phyloP scores from a whole-genome alignment of 2,113 vertebrate species.

The Thamnophis sirtalis region DNA sequence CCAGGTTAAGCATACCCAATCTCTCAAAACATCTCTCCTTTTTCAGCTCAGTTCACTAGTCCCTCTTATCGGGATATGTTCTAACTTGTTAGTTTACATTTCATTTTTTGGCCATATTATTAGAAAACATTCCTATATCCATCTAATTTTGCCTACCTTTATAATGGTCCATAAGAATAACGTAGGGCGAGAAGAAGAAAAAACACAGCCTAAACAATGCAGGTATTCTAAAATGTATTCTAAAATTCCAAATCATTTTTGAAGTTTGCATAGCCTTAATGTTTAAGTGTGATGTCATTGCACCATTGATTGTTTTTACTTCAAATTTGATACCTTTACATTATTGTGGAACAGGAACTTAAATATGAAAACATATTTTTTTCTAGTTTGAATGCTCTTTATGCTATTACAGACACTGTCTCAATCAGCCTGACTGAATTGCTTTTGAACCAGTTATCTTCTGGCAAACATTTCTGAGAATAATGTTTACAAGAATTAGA shows the following conservation, averaged over 20 bases:
- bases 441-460: background rate
- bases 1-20: background rate
- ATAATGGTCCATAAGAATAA: background rate
- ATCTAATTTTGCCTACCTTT: background rate
- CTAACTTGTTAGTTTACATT: background rate
- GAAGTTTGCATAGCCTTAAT: background rate
- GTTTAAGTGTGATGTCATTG: background rate
- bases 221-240: background rate
- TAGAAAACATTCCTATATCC: background rate
- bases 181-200: background rate
- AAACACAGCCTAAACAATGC: background rate
- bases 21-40: background rate
- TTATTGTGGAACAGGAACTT: background rate
- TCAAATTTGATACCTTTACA: background rate
- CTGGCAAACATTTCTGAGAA: background rate
- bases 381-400: background rate
- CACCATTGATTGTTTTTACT: background rate
- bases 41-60: background rate
- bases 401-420: background rate
- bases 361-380: background rate
- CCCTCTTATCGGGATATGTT: background rate
- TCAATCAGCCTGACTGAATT: background rate
- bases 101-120: background rate
- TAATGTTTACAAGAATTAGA: background rate
- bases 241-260: background rate